Evolutionary conservation across 2,888 invertebrate species (phyloP).

Genomic region (Melanargia galathea): DNA sequence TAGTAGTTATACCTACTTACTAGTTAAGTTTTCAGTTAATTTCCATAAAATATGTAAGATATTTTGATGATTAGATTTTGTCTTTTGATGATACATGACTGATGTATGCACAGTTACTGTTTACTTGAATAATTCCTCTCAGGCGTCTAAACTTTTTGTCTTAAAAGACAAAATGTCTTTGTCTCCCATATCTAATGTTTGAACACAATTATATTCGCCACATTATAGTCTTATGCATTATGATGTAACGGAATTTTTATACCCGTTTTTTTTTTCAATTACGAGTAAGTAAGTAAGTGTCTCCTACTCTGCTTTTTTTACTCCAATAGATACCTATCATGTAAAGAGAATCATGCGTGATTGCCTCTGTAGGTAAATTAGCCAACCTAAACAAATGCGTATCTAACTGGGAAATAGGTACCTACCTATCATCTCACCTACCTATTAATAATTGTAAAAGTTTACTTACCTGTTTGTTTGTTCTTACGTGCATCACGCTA

Average conservation of each 20-base stretch:
- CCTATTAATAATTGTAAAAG: not conserved
- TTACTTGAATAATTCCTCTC: too few species aligned
- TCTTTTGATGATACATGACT: too few species aligned
- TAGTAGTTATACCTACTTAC: too few species aligned
- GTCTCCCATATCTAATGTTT: conserved; percentile 3
- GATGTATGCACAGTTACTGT: too few species aligned
- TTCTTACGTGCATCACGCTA: too few species aligned
- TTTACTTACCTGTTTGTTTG: not conserved
- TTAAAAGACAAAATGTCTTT: conserved; percentile 10
- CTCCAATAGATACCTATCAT: not conserved
- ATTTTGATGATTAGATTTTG: too few species aligned
- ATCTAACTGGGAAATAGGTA: not conserved
- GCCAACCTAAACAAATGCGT: not conserved
- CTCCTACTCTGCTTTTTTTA: conserved; percentile 1
- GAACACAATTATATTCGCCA: not conserved
- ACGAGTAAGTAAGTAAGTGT: not conserved
- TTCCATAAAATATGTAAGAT: too few species aligned
- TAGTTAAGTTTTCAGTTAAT: too few species aligned
- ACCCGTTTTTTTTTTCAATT: not conserved
- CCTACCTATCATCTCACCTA: too few species aligned
- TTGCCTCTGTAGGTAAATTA: not conserved
- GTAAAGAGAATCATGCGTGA: conserved; percentile 1
- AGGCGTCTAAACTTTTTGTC: not conserved
- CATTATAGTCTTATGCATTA: not conserved
- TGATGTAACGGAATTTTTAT: conserved; percentile 18